Evolutionary conservation across 1,140 invertebrate genomes (phyloP).

Genomic region (Diuraphis noxia): DNA sequence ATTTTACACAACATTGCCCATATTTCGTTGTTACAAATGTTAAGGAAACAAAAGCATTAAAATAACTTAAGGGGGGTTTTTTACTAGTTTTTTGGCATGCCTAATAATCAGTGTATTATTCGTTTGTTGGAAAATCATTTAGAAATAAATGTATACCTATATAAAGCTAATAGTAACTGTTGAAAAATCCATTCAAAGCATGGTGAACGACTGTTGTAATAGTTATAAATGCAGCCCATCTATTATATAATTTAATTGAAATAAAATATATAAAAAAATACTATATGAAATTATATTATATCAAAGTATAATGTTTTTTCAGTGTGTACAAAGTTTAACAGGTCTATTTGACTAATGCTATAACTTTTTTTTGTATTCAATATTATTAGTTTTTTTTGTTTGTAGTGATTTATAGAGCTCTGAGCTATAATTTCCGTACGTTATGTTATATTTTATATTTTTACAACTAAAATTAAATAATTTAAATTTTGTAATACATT

Average conservation of each 20-base stretch:
- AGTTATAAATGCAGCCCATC: neutral
- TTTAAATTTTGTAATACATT: no score
- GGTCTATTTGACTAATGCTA: no score
- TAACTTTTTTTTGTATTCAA: no score
- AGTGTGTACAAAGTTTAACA: neutral
- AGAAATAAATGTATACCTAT: neutral
- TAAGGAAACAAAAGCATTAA: neutral
- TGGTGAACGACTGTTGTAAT: no score
- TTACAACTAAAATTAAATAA: no score
- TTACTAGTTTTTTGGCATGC: neutral
- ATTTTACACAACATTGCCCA: neutral
- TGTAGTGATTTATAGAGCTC: no score
- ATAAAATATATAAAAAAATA: no score
- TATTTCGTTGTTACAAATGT: neutral
- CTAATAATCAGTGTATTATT: neutral
- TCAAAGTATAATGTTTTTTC: neutral
- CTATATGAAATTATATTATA: no score
- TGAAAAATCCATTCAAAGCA: neutral
- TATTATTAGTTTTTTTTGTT: no score
- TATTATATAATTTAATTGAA: neutral
- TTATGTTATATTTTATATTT: no score
- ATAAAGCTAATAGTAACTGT: neutral
- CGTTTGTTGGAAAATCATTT: neutral
- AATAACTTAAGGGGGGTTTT: neutral
- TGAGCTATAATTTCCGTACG: no score